phyloP scores from a whole-genome alignment of 2,113 vertebrate species.

The Limanda limanda region DNA sequence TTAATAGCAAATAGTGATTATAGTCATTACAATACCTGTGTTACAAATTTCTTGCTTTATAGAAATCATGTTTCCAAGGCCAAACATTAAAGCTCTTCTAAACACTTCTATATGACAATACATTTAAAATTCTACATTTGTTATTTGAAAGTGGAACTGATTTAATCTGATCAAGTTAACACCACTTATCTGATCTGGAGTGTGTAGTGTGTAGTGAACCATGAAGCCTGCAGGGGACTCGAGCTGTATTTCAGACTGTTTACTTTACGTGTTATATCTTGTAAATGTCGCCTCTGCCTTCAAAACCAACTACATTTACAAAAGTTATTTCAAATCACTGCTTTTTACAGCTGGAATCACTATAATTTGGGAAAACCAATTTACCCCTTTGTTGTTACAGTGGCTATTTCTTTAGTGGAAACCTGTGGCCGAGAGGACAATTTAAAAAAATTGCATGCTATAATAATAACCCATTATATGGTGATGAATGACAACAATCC shows the following conservation, averaged over 20 bases:
- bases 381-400: constrained; percentile 12
- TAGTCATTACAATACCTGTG: too few species aligned
- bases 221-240: not conserved
- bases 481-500: not conserved
- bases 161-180: too few species aligned
- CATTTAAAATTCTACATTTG: too few species aligned
- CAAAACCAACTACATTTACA: constrained; percentile 3
- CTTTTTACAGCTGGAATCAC: not conserved
- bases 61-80: too few species aligned
- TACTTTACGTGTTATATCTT: not conserved
- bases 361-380: constrained; percentile 24
- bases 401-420: constrained; percentile 1
- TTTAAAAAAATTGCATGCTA: constrained; percentile 18
- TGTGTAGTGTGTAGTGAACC: not conserved
- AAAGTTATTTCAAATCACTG: not conserved
- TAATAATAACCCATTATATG: constrained; percentile 3
- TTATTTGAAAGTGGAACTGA: too few species aligned
- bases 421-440: constrained; percentile 1
- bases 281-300: not conserved
- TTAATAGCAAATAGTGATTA: too few species aligned
- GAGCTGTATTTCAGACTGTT: not conserved
- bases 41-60: too few species aligned
- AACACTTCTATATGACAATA: too few species aligned
- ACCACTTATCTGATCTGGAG: too few species aligned
- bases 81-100: too few species aligned